Percentiles rank a stretch among this genome's conserved stretches.
phyloP scores from a whole-genome alignment of 2,888 invertebrate genomes.

The Uloborus plumipes region DNA sequence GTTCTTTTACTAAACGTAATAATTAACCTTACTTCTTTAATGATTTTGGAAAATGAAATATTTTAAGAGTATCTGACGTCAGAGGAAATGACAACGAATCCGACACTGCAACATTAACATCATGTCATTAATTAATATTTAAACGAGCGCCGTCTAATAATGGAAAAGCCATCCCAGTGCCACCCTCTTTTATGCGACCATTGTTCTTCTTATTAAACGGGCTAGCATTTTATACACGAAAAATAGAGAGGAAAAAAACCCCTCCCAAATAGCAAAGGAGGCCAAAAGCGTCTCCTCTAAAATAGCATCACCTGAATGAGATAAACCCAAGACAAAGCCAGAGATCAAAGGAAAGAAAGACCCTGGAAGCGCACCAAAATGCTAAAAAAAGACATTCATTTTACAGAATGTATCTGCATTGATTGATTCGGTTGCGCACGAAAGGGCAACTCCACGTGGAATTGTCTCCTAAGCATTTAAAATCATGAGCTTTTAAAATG shows the following conservation, averaged over 20 bases:
- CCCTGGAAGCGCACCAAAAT: conserved; percentile 49
- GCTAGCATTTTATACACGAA: conserved; percentile 39
- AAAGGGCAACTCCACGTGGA: too few relatives aligned
- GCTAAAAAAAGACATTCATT: conserved; percentile 59
- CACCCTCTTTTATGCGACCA: conserved; percentile 14
- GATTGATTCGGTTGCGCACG: conserved; percentile 31
- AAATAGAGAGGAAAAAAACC: conserved; percentile 26
- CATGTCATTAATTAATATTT: too few relatives aligned
- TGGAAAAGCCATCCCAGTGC: not conserved
- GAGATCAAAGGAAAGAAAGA: conserved; percentile 47
- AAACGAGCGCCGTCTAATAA: too few relatives aligned
- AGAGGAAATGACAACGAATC: too few relatives aligned
- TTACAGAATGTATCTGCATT: conserved; percentile 38
- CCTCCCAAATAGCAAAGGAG: conserved; percentile 54
- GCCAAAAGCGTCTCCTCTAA: conserved; percentile 43
- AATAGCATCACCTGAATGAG: conserved; percentile 63
- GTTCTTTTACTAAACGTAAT: too few relatives aligned
- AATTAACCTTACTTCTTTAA: too few relatives aligned
- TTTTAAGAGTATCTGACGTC: too few relatives aligned
- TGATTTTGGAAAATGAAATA: too few relatives aligned
- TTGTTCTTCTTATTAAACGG: conserved; percentile 40
- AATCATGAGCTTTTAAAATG: too few relatives aligned
- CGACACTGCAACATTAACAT: too few relatives aligned
- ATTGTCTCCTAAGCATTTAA: too few relatives aligned
- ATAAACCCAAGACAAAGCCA: conserved; percentile 58